Base-by-base conservation (phyloP, 2,888 invertebrate genomes). In the Lysandra bellargus region DNA sequence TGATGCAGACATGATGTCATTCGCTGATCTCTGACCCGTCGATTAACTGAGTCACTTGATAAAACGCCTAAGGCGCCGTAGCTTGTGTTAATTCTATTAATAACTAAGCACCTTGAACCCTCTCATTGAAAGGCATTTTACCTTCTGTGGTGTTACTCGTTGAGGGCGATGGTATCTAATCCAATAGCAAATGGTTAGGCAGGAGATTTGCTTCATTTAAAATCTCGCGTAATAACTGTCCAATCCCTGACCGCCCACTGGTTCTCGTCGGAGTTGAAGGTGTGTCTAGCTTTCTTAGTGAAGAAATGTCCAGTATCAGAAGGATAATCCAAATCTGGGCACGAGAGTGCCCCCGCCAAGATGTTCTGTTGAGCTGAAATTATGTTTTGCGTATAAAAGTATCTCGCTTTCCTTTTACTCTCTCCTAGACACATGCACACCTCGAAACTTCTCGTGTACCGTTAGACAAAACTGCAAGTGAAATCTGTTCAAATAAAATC, bases 1-100 rank as follows among this genome's bases (percentile, higher is more conserved):
- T 82, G 83, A 82, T 81, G 82, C 80, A 78, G 23, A 44, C 60
- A 73, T 84, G 83, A 84, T 84, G 84, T 84, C 83, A 84, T 81
- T 79, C 79, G 81, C 79, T 78, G 83, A 81, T 83, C 84, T 83
- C 82, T 83, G 84, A 83, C 81, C 83, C 80, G 80, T 78, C n/a
- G 81, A 78, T 81, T 40, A 82, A 80, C 78, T 84, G 82, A 84
- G 64, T 84, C 84, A 83, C 81, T 82, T 53, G 78, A 80, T 78
- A 80, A 80, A 72, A 78, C 74, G 75, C 79, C 78, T 78, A 79
- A 80, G 64, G 60, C 75, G 69, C 49, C 74, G 78, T 81, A 80
- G 80, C n/a, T 75, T 30, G 14, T 49, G 53, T 75, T 30, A 75
- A 75, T 75, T 23, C 30, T 75, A 75, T 75, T 30, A 76, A 76